These are phyloP conservation scores for Halisarca cf. caerulea DNA, from an alignment of 37 sponge, comb jelly and placozoan genomes.

Conservation along the genomic window DNA sequence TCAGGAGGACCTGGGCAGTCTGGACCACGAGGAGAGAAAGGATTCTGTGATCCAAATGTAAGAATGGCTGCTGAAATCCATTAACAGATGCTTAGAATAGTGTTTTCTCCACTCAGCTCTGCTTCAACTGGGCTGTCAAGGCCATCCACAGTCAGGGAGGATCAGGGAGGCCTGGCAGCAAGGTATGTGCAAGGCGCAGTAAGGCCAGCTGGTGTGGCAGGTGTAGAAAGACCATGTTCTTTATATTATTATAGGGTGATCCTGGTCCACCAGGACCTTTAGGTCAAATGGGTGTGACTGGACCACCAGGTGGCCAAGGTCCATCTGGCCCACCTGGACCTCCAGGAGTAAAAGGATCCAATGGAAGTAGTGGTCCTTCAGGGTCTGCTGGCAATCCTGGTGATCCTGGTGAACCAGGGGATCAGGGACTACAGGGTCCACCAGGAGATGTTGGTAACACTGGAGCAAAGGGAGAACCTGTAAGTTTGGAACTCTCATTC, in stretches of 20 bases:
- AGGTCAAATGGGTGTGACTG: neutral
- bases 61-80: neutral
- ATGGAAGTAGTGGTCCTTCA: neutral
- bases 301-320: conserved; percentile 1
- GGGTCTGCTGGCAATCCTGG: neutral
- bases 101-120: neutral
- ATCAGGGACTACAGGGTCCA: neutral
- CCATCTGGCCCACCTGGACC: neutral
- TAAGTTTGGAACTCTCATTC: neutral
- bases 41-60: conserved; percentile 14
- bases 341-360: neutral
- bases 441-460: neutral
- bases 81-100: neutral
- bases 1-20: neutral
- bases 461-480: neutral
- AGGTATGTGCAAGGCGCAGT: neutral
- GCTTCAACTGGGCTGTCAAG: conserved; percentile 2
- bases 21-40: neutral
- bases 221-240: no score
- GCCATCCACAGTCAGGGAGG: neutral
- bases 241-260: neutral
- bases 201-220: no score
- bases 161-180: neutral
- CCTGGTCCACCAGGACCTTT: neutral
- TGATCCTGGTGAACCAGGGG: neutral